Percentiles rank a stretch among this genome's conserved stretches.
Evolutionary conservation across 2,888 invertebrate genomes (phyloP).

Genomic region (Tethea ocularis): DNA sequence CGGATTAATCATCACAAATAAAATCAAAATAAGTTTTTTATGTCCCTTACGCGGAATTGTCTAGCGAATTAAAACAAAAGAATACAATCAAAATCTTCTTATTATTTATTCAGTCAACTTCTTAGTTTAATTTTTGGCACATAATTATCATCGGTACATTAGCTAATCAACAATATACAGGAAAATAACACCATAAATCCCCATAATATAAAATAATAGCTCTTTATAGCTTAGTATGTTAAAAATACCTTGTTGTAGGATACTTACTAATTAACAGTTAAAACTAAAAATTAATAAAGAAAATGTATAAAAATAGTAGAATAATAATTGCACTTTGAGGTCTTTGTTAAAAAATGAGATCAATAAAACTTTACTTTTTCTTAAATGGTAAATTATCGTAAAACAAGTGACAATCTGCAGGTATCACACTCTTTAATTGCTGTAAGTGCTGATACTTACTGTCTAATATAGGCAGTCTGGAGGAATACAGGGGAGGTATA

Average conservation of each 20-base stretch:
- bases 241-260: conserved; percentile 5
- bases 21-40: conserved; percentile 13
- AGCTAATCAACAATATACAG: conserved; percentile 7
- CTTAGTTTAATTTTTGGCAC: conserved; percentile 4
- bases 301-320: conserved; percentile 14
- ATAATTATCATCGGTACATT: conserved; percentile 5
- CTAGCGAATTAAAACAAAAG: neutral
- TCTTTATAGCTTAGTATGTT: conserved; percentile 7
- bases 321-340: conserved; percentile 10
- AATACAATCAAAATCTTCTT: conserved; percentile 9
- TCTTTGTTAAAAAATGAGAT: conserved; percentile 4
- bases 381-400: conserved; percentile 21
- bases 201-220: conserved; percentile 6
- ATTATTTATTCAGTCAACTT: conserved; percentile 13
- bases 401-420: conserved; percentile 22
- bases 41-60: conserved; percentile 12
- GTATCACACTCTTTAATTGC: conserved; percentile 23
- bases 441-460: conserved; percentile 21
- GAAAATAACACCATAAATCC: conserved; percentile 7
- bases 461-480: conserved; percentile 17
- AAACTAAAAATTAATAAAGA: conserved; percentile 12
- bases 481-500: conserved; percentile 14
- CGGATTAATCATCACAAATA: conserved; percentile 11
- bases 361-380: conserved; percentile 6
- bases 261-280: conserved; percentile 8